Base-by-base conservation (phyloP, 2,797 vertebrate species). In the Hypotaenidia okinawae region DNA sequence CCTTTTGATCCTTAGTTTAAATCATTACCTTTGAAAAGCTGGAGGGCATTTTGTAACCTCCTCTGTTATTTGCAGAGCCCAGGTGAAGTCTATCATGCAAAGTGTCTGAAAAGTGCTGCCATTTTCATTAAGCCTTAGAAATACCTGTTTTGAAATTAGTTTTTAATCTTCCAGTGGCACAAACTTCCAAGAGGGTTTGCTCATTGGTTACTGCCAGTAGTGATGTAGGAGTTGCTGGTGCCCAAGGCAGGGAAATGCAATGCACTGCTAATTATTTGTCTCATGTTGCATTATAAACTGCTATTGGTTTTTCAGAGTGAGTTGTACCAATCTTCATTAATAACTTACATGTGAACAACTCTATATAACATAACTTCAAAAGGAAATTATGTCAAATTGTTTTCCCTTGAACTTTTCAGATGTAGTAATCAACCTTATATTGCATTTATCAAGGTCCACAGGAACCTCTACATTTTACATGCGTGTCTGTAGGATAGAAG, bases 1-100 rank as follows among this genome's bases (percentile, higher is more conserved):
- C 22, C 72, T 91, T 95, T 92, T 93, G 93, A 92, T 91, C 64
- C 58, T 77, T 80, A 89, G 49, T 90, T 95, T 80, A 91, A 96
- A 55, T 41, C 17, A 51, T 19, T 80, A 54, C 47, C 64, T 97
- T 68, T 85, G 75, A 72, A 83, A 91, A 92, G 45, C 79, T 93
- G 54, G 78, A 83, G 94, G 84, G 79, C 54, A 66, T 80, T 85
- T 90, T 35, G 19, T 78, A 81, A 83, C 76, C 81, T 66, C n/a
- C 35, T 75, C 66, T 89, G 76, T 85, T 91, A 92, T 84, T 89
- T 89, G 78, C 75, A 68, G 72, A 93, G 47, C 24, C 58, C 18
- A 84, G 63, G 51, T 90, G 81, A 85, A 63, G 32, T 43, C 68
- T 85, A 24, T 61, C 45, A 35, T 39, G 37, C 15, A 16, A 85